Evolutionary conservation across 2,113 vertebrate genomes (phyloP), one percentile per base, ranked within the genome.

Genomic region (Platichthys flesus): DNA sequence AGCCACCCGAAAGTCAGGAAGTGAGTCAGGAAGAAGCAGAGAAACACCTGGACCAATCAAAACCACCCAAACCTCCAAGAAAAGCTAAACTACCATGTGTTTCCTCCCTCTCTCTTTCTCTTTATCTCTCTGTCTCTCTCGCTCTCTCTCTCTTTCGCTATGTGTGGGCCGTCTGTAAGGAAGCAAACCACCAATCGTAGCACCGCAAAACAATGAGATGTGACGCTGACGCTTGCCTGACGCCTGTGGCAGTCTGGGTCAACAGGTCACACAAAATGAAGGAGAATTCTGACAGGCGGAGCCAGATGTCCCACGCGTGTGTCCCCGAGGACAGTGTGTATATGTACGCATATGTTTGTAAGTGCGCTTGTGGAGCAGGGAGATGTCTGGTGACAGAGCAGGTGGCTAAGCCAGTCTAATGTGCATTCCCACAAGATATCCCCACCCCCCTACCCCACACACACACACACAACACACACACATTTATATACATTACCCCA

Each of bases 351-450:
- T 85, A 78, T 62, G 83, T 87, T 69, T 85, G 85, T 80, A 61
- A 75, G 82, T 45, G 77, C 8, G 45, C 9, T 78, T 47, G 14
- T 47, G 35, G 35, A 86, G 68, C 4, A 88, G 88, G 52, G 79
- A 94, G 92, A 56, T 65, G 70, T 85, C 81, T 93, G 90, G 77
- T 83, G 85, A 93, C 84, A 78, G 88, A 91, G 94, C 95, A 95
- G 95, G 95, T 95, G 96, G 90, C 89, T 79, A 91, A 94, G 93
- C 79, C 87, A 79, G 84, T 85, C 90, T 96, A 95, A 96, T 93
- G 94, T 95, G 84, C 54, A 73, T 79, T 86, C 26, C 85, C 89
- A 67, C 6, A 86, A 85, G 90, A 86, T 64, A 59, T 49, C 71
- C 15, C 58, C 28, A 24, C 2, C 18, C 16, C 4, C 54, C 21